Base-by-base conservation (phyloP, 1,140 invertebrate species). In the Callitettix versicolor region DNA sequence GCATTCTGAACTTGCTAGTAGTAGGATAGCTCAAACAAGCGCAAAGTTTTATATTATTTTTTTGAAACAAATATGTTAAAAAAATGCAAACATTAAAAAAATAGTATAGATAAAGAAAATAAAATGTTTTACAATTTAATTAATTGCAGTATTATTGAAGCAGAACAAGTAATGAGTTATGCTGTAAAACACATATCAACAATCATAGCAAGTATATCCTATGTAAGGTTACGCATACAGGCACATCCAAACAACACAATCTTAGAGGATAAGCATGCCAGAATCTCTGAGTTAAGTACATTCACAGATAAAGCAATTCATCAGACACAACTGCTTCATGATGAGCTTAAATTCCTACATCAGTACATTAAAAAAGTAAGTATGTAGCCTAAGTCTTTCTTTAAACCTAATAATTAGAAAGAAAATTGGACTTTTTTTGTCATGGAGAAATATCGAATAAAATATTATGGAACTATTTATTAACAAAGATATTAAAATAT, bases 311-410 rank as follows among this genome's bases (percentile, higher is more conserved):
- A 49, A 22, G 40, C 54, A 22, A n/a, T 55, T 7, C 54, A 33
- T 3, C 17, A 36, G 15, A 14, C 44, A 21, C 24, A 22, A 21
- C 22, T 55, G 22, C 54, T 55, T 20, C 33, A 36, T 30, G 26
- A 40, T 38, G 54, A 55, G 33, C 17, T 48, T n/a, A 14, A 24
- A 14, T 49, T 55, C 43, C 43, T 55, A 24, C 33, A 49, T 24
- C 54, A 48, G 21, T 48, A 48, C 14, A 21, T 24, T 4, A 49
- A 38, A 22, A 30, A 55, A 18, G 54, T 55, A 43, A 34, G 44
- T 55, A n/a, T 53, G 18, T 36, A 15, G 40, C 11, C 14, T 15
- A 34, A 7, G n/a, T 33, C 11, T 50, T 50, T 50, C 34, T 11
- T 7, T 50, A 21, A n/a, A 7, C 7, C 18, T n/a, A n/a, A n/a